phyloP scores from a whole-genome alignment of 1,140 invertebrate genomes.

The Lepidostoma basale region DNA sequence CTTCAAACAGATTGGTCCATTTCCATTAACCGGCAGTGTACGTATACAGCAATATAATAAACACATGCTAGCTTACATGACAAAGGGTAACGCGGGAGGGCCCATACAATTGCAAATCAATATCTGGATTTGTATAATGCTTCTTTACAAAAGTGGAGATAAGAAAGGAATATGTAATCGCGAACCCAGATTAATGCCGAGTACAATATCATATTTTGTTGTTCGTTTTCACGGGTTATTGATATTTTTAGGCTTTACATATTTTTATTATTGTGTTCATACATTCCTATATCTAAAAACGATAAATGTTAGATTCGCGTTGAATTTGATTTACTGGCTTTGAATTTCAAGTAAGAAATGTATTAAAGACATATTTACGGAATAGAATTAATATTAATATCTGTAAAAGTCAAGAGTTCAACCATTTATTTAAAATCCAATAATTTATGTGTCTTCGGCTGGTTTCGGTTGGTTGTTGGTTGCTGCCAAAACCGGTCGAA shows the following conservation, averaged over 20 bases:
- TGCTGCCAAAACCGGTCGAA: too few species aligned
- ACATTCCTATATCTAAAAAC: too few species aligned
- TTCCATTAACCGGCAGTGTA: neutral
- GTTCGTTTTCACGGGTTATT: slow-evolving; percentile 2
- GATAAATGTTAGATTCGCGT: too few species aligned
- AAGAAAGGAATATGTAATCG: slow-evolving; percentile 16
- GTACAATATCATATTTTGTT: slow-evolving; percentile 5
- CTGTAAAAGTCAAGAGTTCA: too few species aligned
- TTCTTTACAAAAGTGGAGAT: slow-evolving; percentile 10
- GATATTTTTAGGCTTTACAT: neutral
- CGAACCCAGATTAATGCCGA: slow-evolving; percentile 3
- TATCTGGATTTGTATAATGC: slow-evolving; percentile 28
- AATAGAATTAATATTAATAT: too few species aligned
- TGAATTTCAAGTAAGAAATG: too few species aligned
- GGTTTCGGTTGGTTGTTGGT: too few species aligned
- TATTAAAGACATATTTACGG: too few species aligned
- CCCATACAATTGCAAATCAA: slow-evolving; percentile 20
- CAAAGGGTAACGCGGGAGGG: slow-evolving; percentile 15
- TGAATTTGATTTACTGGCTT: too few species aligned
- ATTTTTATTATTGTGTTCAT: too few species aligned
- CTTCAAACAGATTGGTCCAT: slow-evolving; percentile 15
- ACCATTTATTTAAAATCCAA: too few species aligned
- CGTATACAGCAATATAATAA: slow-evolving; percentile 12
- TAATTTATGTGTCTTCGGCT: too few species aligned
- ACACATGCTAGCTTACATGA: slow-evolving; percentile 18